phyloP scores from a whole-genome alignment of 2,113 vertebrate genomes.

The Deroptyus accipitrinus region DNA sequence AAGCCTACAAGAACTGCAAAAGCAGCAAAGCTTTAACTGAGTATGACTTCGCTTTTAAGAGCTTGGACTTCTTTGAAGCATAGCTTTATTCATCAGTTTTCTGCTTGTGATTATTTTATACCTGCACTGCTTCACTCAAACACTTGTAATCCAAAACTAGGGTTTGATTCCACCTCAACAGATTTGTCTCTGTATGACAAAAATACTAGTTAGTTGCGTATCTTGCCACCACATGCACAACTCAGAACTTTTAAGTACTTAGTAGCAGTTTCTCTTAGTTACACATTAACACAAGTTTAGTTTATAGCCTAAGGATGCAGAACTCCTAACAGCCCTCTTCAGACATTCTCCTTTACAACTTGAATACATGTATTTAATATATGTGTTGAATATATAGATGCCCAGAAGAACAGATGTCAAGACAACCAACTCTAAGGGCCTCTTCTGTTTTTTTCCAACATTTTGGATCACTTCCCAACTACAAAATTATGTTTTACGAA shows the following conservation, averaged over 20 bases:
- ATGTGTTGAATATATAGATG: background rate
- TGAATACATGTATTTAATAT: background rate
- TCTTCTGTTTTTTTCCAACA: background rate
- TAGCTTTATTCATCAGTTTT: background rate
- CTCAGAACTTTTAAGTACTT: background rate
- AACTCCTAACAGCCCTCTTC: background rate
- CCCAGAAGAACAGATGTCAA: background rate
- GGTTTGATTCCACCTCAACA: background rate
- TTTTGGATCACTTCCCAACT: background rate
- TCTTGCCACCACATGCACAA: background rate
- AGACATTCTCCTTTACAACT: background rate
- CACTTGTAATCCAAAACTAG: background rate
- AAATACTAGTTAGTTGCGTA: background rate
- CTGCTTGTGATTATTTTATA: background rate
- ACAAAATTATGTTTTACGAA: rapidly evolving
- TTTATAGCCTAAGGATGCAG: background rate
- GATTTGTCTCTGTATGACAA: background rate
- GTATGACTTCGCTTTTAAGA: background rate
- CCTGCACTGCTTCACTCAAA: background rate
- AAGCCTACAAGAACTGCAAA: background rate
- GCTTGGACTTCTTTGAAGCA: background rate
- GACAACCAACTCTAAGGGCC: background rate
- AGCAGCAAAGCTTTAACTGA: background rate
- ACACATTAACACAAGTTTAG: background rate
- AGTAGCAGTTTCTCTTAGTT: background rate